Conservation (phyloP, 2,888 invertebrate genomes). For the Drosophila aldrichi region DNA sequence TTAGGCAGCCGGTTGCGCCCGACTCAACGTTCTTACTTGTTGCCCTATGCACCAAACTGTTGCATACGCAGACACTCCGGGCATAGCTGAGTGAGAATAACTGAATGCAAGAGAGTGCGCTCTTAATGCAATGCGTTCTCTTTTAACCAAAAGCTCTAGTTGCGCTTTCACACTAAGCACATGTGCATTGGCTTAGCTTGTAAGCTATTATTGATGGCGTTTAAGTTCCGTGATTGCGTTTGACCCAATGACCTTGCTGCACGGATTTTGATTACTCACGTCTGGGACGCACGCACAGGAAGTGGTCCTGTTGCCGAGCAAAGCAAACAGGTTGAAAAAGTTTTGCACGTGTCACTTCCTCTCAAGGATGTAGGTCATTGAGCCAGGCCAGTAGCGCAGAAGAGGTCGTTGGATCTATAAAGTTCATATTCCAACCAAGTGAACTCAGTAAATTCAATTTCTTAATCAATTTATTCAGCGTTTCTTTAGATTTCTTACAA, state of each 20-base stretch:
- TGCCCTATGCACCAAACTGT: neutral
- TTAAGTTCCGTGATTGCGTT: neutral
- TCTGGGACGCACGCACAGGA: neutral
- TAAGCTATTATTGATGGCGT: constrained; percentile 4
- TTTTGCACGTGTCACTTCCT: constrained; percentile 19
- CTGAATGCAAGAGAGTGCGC: neutral
- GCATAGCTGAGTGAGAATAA: neutral
- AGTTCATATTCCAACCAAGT: no score
- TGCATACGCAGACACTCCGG: neutral
- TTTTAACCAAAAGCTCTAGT: neutral
- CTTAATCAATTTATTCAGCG: neutral
- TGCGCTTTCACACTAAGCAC: neutral
- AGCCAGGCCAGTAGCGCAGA: constrained; percentile 7
- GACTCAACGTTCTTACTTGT: no score
- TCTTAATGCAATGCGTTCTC: neutral
- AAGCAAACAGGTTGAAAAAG: constrained; percentile 48
- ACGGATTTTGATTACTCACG: neutral
- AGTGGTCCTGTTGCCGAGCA: neutral
- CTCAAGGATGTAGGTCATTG: constrained; percentile 42
- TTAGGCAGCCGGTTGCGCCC: no score
- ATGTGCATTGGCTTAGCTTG: neutral
- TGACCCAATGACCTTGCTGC: constrained; percentile 22
- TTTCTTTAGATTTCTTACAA: constrained; percentile 5
- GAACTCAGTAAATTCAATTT: neutral
- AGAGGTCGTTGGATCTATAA: neutral